These are phyloP conservation scores for Pristionchus fissidentatus DNA, from an alignment of 2,888 invertebrate species.

Conservation along the genomic window DNA sequence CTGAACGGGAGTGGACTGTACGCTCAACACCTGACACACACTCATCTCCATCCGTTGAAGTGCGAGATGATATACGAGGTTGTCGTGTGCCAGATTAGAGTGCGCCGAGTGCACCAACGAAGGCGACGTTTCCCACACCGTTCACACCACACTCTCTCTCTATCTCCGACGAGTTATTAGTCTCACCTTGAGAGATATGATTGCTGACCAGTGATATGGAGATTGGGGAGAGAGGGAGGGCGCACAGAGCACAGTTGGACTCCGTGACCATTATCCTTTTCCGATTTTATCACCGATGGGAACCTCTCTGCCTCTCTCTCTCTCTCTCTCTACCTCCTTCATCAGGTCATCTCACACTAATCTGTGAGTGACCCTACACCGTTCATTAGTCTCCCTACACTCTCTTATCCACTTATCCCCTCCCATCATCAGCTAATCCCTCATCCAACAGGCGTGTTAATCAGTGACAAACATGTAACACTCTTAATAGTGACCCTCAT, in stretches of 20 bases:
- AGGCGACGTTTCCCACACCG: not conserved
- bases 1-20: too few relatives aligned
- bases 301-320: not conserved
- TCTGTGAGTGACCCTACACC: too few relatives aligned
- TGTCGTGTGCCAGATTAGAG: not conserved
- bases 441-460: too few relatives aligned
- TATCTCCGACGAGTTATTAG: slow-evolving; percentile 23
- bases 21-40: slow-evolving; percentile 24
- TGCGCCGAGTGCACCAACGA: not conserved
- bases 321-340: not conserved
- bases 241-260: slow-evolving; percentile 7
- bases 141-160: too few relatives aligned
- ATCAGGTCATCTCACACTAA: slow-evolving; percentile 13
- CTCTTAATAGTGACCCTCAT: not conserved
- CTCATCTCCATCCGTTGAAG: not conserved
- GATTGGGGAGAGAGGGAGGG: not conserved
- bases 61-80: not conserved
- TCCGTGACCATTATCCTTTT: slow-evolving; percentile 14
- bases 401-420: not conserved
- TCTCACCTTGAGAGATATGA: slow-evolving; percentile 36
- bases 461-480: slow-evolving; percentile 27
- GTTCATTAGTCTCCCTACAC: not conserved
- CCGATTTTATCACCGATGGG: not conserved
- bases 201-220: not conserved
- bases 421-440: slow-evolving; percentile 7